Percentiles rank a stretch among this genome's conserved stretches.
phyloP scores from a whole-genome alignment of 1,140 invertebrate species.

The Drosophila seguyi region DNA sequence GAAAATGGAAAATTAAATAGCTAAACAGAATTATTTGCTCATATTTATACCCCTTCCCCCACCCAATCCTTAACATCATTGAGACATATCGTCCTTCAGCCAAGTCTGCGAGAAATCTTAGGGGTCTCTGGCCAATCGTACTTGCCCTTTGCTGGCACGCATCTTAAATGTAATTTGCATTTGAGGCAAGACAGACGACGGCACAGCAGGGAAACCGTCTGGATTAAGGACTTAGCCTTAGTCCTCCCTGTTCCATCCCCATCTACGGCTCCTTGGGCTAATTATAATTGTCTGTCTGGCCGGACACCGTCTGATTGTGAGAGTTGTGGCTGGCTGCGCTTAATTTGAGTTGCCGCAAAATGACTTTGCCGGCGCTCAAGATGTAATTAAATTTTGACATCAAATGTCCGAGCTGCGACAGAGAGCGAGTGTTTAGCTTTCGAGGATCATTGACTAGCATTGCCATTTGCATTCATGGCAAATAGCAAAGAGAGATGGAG shows the following conservation, averaged over 20 bases:
- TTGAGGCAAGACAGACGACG: constrained; percentile 1
- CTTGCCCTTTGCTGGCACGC: constrained; percentile 35
- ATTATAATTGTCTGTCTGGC: constrained; percentile 48
- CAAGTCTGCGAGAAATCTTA: constrained; percentile 7
- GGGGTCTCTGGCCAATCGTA: constrained; percentile 15
- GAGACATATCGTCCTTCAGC: constrained; percentile 1
- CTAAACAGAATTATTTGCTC: neutral
- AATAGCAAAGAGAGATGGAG: neutral
- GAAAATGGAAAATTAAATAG: neutral
- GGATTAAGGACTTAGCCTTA: constrained; percentile 40
- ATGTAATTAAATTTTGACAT: constrained; percentile 59
- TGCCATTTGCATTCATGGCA: constrained; percentile 10
- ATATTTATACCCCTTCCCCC: neutral
- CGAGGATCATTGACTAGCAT: constrained; percentile 18
- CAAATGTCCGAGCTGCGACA: constrained; percentile 11
- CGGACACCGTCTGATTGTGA: constrained; percentile 8
- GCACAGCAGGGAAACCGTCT: constrained; percentile 12
- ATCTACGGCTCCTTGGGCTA: constrained; percentile 7
- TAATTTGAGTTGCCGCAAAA: constrained; percentile 57
- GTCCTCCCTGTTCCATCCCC: neutral
- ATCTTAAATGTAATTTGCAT: constrained; percentile 63
- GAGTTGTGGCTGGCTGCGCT: constrained; percentile 43
- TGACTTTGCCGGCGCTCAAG: constrained; percentile 46
- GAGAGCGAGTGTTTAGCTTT: constrained; percentile 9
- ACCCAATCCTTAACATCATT: constrained; percentile 1